Conservation (phyloP, 2,113 vertebrate genomes). For the Albula goreensis region DNA sequence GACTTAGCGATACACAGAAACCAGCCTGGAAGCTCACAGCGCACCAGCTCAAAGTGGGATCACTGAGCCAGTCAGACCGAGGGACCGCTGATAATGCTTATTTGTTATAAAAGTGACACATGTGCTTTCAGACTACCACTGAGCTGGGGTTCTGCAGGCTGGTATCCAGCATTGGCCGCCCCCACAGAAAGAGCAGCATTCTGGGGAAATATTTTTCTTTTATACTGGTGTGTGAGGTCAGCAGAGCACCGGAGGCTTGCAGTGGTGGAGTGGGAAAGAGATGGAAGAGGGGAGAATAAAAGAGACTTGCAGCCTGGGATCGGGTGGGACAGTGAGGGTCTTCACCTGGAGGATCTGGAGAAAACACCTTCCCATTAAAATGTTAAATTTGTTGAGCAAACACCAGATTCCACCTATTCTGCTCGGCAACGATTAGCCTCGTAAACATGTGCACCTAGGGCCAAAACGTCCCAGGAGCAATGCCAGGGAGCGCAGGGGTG, state of each 20-base stretch:
- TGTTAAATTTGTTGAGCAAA: constrained; percentile 69
- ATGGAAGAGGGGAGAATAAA: neutral
- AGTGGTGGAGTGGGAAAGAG: neutral
- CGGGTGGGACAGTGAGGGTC: constrained; percentile 19
- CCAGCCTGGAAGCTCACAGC: too few relatives aligned
- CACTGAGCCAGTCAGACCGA: too few relatives aligned
- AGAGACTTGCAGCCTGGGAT: neutral
- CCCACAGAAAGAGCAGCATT: neutral
- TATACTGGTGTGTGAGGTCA: neutral
- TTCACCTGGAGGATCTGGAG: constrained; percentile 43
- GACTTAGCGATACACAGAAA: too few relatives aligned
- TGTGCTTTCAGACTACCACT: neutral
- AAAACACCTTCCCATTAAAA: constrained; percentile 63
- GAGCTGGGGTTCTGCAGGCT: neutral
- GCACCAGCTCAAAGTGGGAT: too few relatives aligned
- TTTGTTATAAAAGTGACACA: too few relatives aligned
- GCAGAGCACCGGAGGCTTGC: neutral
- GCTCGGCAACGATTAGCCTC: constrained; percentile 39
- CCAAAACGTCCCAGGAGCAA: constrained; percentile 38
- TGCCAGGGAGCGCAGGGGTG: constrained; percentile 13
- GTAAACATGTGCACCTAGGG: constrained; percentile 33
- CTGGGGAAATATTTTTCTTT: neutral
- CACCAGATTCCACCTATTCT: constrained; percentile 60
- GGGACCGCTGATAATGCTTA: too few relatives aligned
- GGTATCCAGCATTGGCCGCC: neutral